These are phyloP conservation scores for Solenopsis invicta DNA, from an alignment of 1,140 invertebrate species.

Conservation along the genomic window DNA sequence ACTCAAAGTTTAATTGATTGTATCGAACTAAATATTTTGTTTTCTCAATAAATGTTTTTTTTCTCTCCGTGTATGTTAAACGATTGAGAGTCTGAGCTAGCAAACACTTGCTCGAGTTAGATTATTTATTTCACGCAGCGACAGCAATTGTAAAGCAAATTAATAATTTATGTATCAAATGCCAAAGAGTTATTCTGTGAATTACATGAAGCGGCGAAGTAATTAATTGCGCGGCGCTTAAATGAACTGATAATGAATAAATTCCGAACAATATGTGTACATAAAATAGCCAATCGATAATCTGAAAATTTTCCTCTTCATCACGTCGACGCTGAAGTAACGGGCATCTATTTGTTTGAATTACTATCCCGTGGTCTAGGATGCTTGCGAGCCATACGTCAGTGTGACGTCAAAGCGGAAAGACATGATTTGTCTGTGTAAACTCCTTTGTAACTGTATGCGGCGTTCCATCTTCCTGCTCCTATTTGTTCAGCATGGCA, in stretches of 20 bases:
- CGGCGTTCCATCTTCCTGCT: constrained; percentile 27
- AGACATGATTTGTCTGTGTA: constrained; percentile 38
- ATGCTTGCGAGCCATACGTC: neutral
- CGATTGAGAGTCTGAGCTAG: neutral
- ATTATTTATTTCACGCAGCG: neutral
- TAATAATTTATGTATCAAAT: neutral
- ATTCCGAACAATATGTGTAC: neutral
- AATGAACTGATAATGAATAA: neutral
- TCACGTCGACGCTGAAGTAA: constrained; percentile 3
- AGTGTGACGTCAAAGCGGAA: constrained; percentile 4
- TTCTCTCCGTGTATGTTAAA: neutral
- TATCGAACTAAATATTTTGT: too few relatives aligned
- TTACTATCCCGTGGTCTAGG: neutral
- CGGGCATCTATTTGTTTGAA: neutral
- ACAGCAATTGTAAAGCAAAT: neutral
- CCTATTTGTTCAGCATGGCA: constrained; percentile 45
- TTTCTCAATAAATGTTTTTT: neutral
- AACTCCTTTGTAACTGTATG: constrained; percentile 15
- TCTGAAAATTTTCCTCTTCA: neutral
- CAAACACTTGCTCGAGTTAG: neutral
- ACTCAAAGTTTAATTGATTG: too few relatives aligned
- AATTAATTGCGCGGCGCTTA: constrained; percentile 1
- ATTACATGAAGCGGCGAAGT: neutral
- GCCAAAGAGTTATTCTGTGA: neutral
- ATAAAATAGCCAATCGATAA: neutral